Evolutionary conservation across 2,113 vertebrate species (phyloP), one percentile per base, ranked within the genome.

Genomic region (Epinephelus cyanopodus): DNA sequence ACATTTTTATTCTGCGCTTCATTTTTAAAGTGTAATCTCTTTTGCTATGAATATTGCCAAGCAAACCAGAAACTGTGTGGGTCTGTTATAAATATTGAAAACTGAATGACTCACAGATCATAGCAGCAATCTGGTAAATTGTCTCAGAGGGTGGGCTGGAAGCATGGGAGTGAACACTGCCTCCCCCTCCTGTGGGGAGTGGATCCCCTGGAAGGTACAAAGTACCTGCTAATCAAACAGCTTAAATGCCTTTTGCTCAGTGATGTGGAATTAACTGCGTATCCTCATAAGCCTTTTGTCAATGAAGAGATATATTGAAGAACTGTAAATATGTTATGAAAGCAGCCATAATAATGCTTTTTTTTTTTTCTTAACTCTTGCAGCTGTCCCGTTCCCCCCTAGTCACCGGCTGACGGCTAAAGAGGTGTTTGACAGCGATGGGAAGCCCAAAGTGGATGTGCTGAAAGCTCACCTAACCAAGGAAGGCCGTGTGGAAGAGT

Each of bases 381-480:
- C 93, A 99, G 98, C 98, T 94, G 98, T 99, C 90, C 98, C 98
- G 0, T 99, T 99, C 94, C 98, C 98, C 73, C 98, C 98, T 73
- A 99, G 97, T 92, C 98, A 99, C 88, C 97, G 97, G 85, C 97
- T 99, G 89, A 99, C 97, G 69, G 97, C 97, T 69, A 99, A 99
- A 94, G 98, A 99, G 96, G 97, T 99, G 90, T 99, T 99, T 77
- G 98, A 99, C 94, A 97, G 96, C 0, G 98, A 99, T 67, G 98
- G 98, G 75, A 99, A 98, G 87, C 98, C 98, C 73, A 97, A 98
- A 83, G 98, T 99, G 95, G 98, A 99, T 85, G 95, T 99, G 90
- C 96, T 99, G 92, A 99, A 99, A 94, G 98, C 96, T 58, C 98
- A 99, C 91, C 97, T 99, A 88, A 99, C 98, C 95, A 99, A 99